Base-by-base conservation (phyloP, 2,888 invertebrate species). In the Hylaea fasciaria region DNA sequence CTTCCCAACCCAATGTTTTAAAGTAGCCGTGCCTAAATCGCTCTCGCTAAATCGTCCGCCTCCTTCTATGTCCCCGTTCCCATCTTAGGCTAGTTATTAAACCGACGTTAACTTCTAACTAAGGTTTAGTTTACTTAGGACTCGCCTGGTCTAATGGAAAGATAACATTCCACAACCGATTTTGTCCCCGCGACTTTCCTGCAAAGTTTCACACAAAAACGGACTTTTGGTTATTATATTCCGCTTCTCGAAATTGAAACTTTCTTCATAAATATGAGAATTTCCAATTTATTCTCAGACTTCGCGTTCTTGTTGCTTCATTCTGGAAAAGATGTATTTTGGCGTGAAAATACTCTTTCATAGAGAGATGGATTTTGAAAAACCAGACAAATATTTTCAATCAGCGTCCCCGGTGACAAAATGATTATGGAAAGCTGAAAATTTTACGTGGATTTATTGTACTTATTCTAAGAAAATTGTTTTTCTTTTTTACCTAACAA, bases 111-210 rank as follows among this genome's bases (percentile, higher is more conserved):
- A 65, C 65, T 64, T 65, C 55, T 62, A 67, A 62, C 69, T 64
- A 66, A 63, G 69, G 66, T 65, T 72, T 54, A 66, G 82, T 83
- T 86, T 84, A 72, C 75, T 85, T 83, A 86, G 85, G 85, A 77
- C 79, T 65, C 58, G 67, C 69, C 58, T 63, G 70, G 70, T 74
- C 69, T 82, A 85, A 86, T 86, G 82, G 80, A 84, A 86, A 74
- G 83, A 85, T 79, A 86, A 85, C 80, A 84, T 63, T 60, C 63
- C 57, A 51, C 57, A 58, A 69, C 62, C 61, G 69, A 72, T 69
- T 68, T 65, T 67, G 71, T 73, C 70, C 68, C 66, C 65, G 62
- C 58, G 64, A 72, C 68, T 68, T 75, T 70, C 46, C 53, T 53
- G n/a, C 63, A 37, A 57, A 54, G 53, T 50, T 65, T 46, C 56